Conservation (phyloP, 2,113 vertebrate genomes). For the Phainopepla nitens region DNA sequence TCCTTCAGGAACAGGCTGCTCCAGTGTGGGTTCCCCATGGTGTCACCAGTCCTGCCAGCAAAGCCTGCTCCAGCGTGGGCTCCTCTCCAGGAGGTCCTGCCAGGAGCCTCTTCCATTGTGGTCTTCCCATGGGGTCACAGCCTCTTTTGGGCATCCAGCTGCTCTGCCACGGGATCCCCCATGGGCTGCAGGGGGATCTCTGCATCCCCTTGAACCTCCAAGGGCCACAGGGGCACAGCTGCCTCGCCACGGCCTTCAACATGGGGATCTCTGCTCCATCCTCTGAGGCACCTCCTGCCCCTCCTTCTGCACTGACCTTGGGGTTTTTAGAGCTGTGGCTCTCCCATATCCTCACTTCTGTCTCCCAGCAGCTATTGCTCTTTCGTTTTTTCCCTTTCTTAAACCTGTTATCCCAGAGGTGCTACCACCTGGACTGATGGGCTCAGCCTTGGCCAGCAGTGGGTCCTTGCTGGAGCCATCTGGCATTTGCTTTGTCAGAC, state of each 20-base stretch:
- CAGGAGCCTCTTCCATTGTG: background rate
- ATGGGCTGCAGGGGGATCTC: background rate
- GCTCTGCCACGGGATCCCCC: background rate
- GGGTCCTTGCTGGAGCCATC: background rate
- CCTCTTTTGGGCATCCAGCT: background rate
- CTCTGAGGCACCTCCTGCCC: background rate
- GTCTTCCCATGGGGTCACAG: background rate
- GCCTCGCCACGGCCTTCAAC: background rate
- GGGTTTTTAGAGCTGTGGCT: background rate
- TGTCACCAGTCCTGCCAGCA: background rate
- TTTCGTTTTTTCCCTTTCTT: background rate
- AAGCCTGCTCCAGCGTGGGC: background rate
- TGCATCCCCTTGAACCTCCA: background rate
- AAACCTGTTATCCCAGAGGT: background rate
- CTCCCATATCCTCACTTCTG: background rate
- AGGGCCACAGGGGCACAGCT: background rate
- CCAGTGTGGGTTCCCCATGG: rapidly evolving
- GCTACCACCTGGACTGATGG: background rate
- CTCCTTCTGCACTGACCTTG: background rate
- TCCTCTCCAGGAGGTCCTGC: background rate
- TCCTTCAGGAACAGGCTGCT: background rate
- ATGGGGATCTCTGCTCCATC: background rate
- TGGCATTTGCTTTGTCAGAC: background rate
- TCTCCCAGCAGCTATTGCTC: background rate
- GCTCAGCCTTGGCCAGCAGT: background rate